Conservation (phyloP, 2,888 invertebrate species). For the Amaurobius ferox region DNA sequence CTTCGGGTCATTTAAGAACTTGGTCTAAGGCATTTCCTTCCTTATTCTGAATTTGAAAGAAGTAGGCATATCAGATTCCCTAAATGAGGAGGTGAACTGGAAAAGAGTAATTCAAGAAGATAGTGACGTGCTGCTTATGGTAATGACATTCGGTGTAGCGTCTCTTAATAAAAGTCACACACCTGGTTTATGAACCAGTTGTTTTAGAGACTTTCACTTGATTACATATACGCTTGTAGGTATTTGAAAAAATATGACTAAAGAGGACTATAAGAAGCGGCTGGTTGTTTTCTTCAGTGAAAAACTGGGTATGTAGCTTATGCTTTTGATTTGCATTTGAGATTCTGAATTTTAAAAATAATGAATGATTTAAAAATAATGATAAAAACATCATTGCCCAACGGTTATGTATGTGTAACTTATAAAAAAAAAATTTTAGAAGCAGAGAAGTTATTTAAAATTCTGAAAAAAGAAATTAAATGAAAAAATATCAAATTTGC, state of each 20-base stretch:
- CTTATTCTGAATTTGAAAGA: slow-evolving; percentile 16
- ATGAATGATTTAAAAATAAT: too few species aligned
- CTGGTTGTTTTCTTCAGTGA: slow-evolving; percentile 70
- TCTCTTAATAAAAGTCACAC: background rate
- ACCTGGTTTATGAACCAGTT: background rate
- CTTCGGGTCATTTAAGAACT: slow-evolving; percentile 30
- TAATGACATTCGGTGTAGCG: slow-evolving; percentile 11
- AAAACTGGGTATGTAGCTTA: slow-evolving; percentile 57
- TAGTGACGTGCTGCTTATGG: slow-evolving; percentile 42
- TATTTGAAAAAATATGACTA: slow-evolving; percentile 41
- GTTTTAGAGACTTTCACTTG: too few species aligned
- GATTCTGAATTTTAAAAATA: too few species aligned
- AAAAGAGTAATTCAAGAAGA: slow-evolving; percentile 39
- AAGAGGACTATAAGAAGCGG: slow-evolving; percentile 68
- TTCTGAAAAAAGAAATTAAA: too few species aligned
- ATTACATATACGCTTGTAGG: background rate
- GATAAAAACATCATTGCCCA: too few species aligned
- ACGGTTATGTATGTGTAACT: too few species aligned
- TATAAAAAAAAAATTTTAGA: too few species aligned
- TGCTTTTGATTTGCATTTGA: background rate
- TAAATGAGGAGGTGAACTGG: background rate
- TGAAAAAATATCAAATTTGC: too few species aligned
- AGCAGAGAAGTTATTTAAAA: too few species aligned
- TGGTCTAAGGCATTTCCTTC: slow-evolving; percentile 23
- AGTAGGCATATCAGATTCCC: slow-evolving; percentile 39